Evolutionary conservation across 2,888 invertebrate species (phyloP).

Genomic region (Volucella inflata): DNA sequence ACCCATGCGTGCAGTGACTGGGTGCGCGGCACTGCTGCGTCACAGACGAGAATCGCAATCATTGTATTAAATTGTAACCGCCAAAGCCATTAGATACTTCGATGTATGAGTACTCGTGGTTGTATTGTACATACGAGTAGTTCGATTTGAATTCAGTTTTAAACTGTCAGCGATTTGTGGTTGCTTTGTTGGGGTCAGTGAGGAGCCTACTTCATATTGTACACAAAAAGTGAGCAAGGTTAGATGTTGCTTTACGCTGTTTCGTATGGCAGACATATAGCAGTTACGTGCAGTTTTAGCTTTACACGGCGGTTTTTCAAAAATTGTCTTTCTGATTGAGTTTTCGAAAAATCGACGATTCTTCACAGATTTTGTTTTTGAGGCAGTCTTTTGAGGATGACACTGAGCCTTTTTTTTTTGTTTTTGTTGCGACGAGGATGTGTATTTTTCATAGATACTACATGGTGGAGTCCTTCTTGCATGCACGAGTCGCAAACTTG

Average conservation of each 20-base stretch:
- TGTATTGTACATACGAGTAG: no score
- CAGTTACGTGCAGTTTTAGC: conserved; percentile 9
- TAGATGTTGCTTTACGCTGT: neutral
- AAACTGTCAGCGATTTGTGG: neutral
- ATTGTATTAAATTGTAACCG: conserved; percentile 9
- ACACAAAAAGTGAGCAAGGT: neutral
- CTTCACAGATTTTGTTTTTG: no score
- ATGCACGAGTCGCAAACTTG: no score
- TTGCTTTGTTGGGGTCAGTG: neutral
- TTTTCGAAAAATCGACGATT: no score
- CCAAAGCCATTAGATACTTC: neutral
- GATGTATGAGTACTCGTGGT: neutral
- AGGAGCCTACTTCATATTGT: neutral
- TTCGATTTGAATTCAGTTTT: neutral
- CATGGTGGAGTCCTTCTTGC: no score
- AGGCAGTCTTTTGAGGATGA: no score
- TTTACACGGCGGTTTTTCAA: neutral
- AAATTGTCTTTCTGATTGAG: no score
- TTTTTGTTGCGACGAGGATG: no score
- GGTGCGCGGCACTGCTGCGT: conserved; percentile 1
- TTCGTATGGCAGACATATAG: neutral
- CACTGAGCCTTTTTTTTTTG: no score
- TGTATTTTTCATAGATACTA: no score
- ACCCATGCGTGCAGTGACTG: conserved; percentile 40
- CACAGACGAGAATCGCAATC: neutral